These are phyloP conservation scores for Neoitamus cyanurus DNA, from an alignment of 2,888 invertebrate species.

Conservation along the genomic window DNA sequence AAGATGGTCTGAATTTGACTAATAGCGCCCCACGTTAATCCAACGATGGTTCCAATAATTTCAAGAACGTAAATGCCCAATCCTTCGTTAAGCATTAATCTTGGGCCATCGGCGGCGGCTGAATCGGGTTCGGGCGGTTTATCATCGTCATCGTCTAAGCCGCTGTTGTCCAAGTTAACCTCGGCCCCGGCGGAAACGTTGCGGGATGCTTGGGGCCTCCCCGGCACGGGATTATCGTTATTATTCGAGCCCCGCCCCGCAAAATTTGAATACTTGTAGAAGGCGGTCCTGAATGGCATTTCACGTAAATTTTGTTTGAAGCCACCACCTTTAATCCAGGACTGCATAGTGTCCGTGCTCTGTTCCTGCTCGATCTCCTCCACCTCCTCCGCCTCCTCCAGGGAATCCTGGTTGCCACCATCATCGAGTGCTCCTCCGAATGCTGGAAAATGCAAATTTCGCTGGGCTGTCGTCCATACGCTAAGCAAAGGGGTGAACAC, in stretches of 20 bases:
- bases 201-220: neutral
- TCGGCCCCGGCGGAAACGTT: neutral
- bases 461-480: constrained; percentile 34
- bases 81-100: constrained; percentile 48
- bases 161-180: neutral
- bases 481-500: constrained; percentile 42
- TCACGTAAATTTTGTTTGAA: constrained; percentile 12
- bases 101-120: neutral
- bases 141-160: constrained; percentile 26
- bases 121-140: neutral
- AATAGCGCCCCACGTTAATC: constrained; percentile 54
- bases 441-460: constrained; percentile 35
- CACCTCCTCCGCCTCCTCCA: neutral
- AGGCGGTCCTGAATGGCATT: constrained; percentile 48
- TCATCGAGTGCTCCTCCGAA: neutral
- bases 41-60: constrained; percentile 54
- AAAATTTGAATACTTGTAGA: constrained; percentile 49
- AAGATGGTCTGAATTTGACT: constrained; percentile 52
- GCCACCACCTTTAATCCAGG: constrained; percentile 24
- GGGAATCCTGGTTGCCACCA: neutral
- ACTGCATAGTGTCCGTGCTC: neutral
- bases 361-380: neutral
- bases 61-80: constrained; percentile 55
- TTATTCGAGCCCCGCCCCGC: constrained; percentile 23
- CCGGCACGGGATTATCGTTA: constrained; percentile 1